Conservation (phyloP, 1,140 invertebrate species). For the Pachypeltis micranthus region DNA sequence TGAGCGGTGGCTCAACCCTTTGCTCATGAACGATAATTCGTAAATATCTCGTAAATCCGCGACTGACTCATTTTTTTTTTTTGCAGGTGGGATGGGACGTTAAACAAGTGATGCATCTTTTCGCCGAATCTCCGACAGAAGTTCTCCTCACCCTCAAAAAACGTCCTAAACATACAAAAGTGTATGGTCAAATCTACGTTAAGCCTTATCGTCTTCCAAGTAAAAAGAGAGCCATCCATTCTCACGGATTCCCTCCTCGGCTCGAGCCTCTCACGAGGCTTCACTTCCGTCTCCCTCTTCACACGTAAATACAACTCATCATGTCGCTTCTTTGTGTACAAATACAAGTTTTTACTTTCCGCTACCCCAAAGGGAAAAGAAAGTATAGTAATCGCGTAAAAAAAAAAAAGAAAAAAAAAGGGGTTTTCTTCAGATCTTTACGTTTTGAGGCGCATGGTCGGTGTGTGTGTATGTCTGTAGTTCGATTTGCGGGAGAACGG, state of each 20-base stretch:
- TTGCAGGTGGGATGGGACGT: conserved; percentile 64
- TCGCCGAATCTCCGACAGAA: conserved; percentile 67
- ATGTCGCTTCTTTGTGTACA: no score
- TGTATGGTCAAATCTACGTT: conserved; percentile 70
- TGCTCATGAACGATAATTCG: no score
- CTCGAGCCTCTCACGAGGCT: conserved; percentile 51
- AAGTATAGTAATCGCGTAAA: no score
- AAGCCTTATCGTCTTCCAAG: conserved; percentile 64
- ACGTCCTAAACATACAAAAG: conserved; percentile 66
- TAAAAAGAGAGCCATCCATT: conserved; percentile 53
- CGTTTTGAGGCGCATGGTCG: no score
- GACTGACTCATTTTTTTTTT: conserved; percentile 10
- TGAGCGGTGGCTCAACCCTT: no score
- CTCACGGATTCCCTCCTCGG: conserved; percentile 51
- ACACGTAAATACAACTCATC: conserved; percentile 39
- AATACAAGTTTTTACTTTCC: no score
- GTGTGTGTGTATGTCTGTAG: no score
- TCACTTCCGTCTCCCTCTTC: conserved; percentile 46
- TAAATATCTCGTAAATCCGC: no score
- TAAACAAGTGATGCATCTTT: conserved; percentile 62
- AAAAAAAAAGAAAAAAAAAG: no score
- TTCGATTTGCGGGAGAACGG: no score
- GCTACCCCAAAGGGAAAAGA: no score
- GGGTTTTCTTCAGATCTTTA: no score
- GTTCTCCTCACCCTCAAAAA: conserved; percentile 74